Evolutionary conservation across 2,113 vertebrate genomes (phyloP), one percentile per base, ranked within the genome.

Genomic region (Apaloderma vittatum): DNA sequence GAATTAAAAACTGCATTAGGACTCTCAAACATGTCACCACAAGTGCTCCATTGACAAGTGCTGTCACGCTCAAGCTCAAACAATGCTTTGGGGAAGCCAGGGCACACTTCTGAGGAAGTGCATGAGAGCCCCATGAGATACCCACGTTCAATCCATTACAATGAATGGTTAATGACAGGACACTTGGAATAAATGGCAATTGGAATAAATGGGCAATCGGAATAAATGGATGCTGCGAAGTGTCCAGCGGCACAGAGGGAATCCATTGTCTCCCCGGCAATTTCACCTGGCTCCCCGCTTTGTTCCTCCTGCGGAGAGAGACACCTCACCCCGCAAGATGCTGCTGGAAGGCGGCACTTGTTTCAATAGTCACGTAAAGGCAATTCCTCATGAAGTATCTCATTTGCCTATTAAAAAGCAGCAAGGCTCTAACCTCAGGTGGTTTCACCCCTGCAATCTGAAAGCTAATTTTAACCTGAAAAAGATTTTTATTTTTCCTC

Each of bases 331-430:
- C 62, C 23, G 18, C 85, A 76, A 90, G 93, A 84, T 88, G 85
- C 88, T 85, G 77, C 46, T 88, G 80, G 75, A 94, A 94, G 15
- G 78, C 4, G 9, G 66, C 52, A 52, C 87, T 96, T 61, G 23
- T 93, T 96, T 96, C 74, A 87, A 51, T 21, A 93, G 81, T 66
- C 90, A 80, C 2, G 30, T 86, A 94, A 84, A 91, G 95, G 83
- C 89, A 94, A 84, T 86, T 96, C 86, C 83, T 93, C 36, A 36
- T 67, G 63, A 96, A 97, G 88, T 32, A 77, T n/a, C 90, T 96
- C 72, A 71, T 97, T 94, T 96, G 59, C 91, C 83, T 82, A 61
- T 77, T 91, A 93, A 94, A 92, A 88, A 43, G 36, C 92, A 34
- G 49, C 49, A 55, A 57, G 90, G 57, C 57, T 45, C 16, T 81